These are phyloP conservation scores for Craniophora ligustri DNA, from an alignment of 2,888 invertebrate species.

Conservation along the genomic window DNA sequence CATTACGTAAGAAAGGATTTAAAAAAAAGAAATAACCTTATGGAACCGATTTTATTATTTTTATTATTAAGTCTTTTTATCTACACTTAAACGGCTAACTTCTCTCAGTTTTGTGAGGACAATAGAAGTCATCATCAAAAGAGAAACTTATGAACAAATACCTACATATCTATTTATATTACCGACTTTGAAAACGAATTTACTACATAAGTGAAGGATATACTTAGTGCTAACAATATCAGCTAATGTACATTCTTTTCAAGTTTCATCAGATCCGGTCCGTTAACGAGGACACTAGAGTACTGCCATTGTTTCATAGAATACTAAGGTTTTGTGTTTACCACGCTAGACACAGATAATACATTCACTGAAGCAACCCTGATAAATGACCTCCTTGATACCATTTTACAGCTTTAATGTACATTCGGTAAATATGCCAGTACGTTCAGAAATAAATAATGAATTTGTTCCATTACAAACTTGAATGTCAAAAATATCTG, in stretches of 20 bases:
- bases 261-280: constrained; percentile 31
- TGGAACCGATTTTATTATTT: too few species aligned
- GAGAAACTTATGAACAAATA: too few species aligned
- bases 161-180: background rate
- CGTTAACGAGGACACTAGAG: constrained; percentile 31
- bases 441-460: too few species aligned
- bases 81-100: too few species aligned
- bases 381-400: constrained; percentile 6
- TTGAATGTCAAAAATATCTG: too few species aligned
- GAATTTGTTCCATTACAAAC: too few species aligned
- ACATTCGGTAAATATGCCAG: too few species aligned
- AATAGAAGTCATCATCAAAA: too few species aligned
- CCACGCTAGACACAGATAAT: constrained; percentile 19
- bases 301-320: constrained; percentile 37
- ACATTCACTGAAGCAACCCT: constrained; percentile 6
- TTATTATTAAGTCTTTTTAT: too few species aligned
- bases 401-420: background rate
- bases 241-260: constrained; percentile 34
- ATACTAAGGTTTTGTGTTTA: constrained; percentile 26
- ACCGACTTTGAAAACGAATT: background rate
- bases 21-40: too few species aligned
- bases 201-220: constrained; percentile 1
- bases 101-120: too few species aligned
- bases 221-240: constrained; percentile 30
- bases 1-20: too few species aligned